Base-by-base conservation (phyloP, 2,797 vertebrate species). In the Balearica regulorum region DNA sequence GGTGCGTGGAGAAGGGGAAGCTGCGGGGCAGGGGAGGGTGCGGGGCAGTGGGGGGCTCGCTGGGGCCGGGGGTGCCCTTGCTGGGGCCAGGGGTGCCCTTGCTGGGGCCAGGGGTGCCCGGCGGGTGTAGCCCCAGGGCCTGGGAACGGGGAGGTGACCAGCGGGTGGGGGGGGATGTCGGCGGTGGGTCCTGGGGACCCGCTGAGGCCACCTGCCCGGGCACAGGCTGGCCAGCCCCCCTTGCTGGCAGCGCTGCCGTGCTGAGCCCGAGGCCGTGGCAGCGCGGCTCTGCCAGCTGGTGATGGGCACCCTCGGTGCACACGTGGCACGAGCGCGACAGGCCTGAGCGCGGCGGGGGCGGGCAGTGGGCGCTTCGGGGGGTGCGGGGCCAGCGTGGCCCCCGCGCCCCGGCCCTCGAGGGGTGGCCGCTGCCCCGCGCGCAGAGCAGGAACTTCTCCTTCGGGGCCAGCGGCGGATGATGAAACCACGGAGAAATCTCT, bases 401-500 rank as follows among this genome's bases (percentile, higher is more conserved):
- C 69, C 9, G 10, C 31, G 5, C 46, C 54, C 77, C 19, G 6
- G 37, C 54, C 51, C 57, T 70, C 3, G 22, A 60, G 46, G 75
- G 62, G 94, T 9, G 51, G 62, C 79, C 5, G 65, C 89, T 80
- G 91, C 57, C 69, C 89, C 10, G 1, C 1, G 46, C 24, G 4
- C 5, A 3, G 66, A 86, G 83, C 89, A 49, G 91, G 80, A 93
- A 93, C 94, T 86, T 90, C 91, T 95, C 72, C 95, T 93, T 77
- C 43, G 48, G 77, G 83, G 91, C 83, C 13, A 64, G 79, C 51
- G 75, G 94, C 62, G 93, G 97, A 97, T 98, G 98, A 98, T 98
- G 98, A 98, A 98, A 98, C 95, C 91, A 35, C 69, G 57, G 76
- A 96, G 97, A 98, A 98, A 98, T 97, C 96, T 97, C 93, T 94